Base-by-base conservation (phyloP, 2,888 invertebrate species). In the Platycheirus rosarum region DNA sequence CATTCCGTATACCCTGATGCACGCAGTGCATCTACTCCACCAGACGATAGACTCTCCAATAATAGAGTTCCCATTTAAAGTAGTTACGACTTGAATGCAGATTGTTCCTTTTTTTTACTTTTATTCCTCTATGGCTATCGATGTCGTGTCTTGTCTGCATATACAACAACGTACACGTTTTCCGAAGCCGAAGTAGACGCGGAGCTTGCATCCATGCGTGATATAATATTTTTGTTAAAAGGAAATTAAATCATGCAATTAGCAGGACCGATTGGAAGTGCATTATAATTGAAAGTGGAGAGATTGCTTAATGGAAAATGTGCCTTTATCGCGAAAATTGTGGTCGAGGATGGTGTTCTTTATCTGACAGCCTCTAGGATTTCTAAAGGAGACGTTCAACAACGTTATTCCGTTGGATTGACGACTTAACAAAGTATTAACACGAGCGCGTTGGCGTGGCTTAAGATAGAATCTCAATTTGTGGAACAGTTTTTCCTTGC, bases 161-260 rank as follows among this genome's bases (percentile, higher is more conserved):
- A 35, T 18, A 48, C 26, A 57, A 48, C 51, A 37, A 37, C 9
- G 13, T 20, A 37, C 8, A 37, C 20, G 75, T 51, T 75, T n/a
- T n/a, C n/a, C n/a, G n/a, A n/a, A n/a, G n/a, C n/a, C n/a, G n/a
- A n/a, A n/a, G n/a, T n/a, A n/a, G n/a, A n/a, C n/a, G n/a, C n/a
- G 44, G n/a, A 44, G 44, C 44, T 74, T 69, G 42, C 65, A 73
- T 77, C 77, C 77, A 82, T 77, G 82, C 82, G 82, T 82, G 77
- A 82, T 77, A 70, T 76, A 76, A 82, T 76, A 82, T 82, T 76
- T 82, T 82, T 55, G 66, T 77, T 71, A 73, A 77, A 73, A 82
- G 77, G 76, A 82, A 82, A 82, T 77, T 82, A 82, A 82, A 82
- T 82, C 77, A 82, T 82, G 82, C 82, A 82, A 82, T 82, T 82